Evolutionary conservation across 2,888 invertebrate genomes (phyloP), one percentile per base, ranked within the genome.

Genomic region (Rhamnusium bicolor): DNA sequence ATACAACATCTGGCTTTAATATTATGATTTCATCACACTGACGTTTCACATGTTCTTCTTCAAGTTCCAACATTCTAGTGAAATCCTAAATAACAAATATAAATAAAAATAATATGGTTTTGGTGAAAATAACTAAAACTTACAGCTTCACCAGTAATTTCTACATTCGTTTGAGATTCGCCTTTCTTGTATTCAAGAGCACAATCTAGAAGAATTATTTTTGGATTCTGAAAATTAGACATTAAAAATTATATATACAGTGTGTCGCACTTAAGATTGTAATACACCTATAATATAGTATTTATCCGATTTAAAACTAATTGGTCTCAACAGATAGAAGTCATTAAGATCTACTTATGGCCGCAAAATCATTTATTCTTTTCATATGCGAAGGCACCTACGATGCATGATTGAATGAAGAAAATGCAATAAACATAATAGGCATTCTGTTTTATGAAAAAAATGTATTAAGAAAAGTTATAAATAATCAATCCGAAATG

Each of bases 131-230:
- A 27, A 16, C 6, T 56, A 24, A 19, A n/a, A 79, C 80, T 82
- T 83, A 91, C 91, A 84, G 94, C 93, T 84, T 99, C 98, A 65
- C 95, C 96, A 84, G 94, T 90, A 73, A 99, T 96, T 89, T 99
- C 99, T 29, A 99, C 95, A 87, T 98, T 98, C 4, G 98, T 98
- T 91, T 98, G 96, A 85, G 98, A 98, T 90, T 99, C 98, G 32
- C 99, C 99, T 89, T 99, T 99, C 89, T 99, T 99, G 90, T 99
- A 99, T 88, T 99, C 99, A 69, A 99, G 90, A 0, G 95, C 93
- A 87, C 99, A 99, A 89, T 99, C 99, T 27, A 99, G 90, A 65
- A 99, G 90, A 0, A 99, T 89, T 84, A 99, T 98, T 80, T 98
- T 92, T 0, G 99, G 99, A 88, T 99, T 98, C 88, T 97, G 70